Evolutionary conservation across 2,113 vertebrate species (phyloP).

Genomic region (Balaenoptera acutorostrata): DNA sequence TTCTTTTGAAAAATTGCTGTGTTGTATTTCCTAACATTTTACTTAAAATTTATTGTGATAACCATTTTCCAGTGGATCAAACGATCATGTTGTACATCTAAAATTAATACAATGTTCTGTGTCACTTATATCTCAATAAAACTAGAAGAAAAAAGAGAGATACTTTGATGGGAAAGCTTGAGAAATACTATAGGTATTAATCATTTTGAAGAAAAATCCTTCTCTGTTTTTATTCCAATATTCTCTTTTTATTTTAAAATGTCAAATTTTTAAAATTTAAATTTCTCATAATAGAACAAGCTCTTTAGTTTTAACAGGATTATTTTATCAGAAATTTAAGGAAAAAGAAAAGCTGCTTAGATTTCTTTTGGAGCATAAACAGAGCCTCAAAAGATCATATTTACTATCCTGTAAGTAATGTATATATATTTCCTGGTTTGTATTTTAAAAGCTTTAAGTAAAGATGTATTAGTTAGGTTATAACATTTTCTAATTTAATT

Average conservation of each 20-base stretch:
- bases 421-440: background rate
- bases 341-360: slow-evolving; percentile 46
- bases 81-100: background rate
- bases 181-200: background rate
- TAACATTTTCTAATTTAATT: slow-evolving; percentile 5
- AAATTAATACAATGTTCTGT: background rate
- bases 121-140: background rate
- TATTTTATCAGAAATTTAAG: slow-evolving; percentile 34
- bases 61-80: background rate
- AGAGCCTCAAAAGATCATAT: slow-evolving; percentile 25
- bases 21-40: background rate
- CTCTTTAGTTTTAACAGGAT: background rate
- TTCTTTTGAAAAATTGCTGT: background rate
- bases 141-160: background rate
- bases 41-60: background rate
- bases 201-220: background rate
- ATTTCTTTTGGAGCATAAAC: background rate
- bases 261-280: background rate
- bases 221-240: background rate
- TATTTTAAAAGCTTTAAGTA: background rate
- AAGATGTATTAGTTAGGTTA: background rate
- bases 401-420: background rate
- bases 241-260: slow-evolving; percentile 3
- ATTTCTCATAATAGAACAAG: slow-evolving; percentile 1
- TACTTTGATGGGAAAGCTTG: background rate